A percentile compares a stretch with the other conserved stretches of the same genome.
Evolutionary conservation across 2,888 invertebrate genomes (phyloP).

Genomic region (Nemotelus pantherinus): DNA sequence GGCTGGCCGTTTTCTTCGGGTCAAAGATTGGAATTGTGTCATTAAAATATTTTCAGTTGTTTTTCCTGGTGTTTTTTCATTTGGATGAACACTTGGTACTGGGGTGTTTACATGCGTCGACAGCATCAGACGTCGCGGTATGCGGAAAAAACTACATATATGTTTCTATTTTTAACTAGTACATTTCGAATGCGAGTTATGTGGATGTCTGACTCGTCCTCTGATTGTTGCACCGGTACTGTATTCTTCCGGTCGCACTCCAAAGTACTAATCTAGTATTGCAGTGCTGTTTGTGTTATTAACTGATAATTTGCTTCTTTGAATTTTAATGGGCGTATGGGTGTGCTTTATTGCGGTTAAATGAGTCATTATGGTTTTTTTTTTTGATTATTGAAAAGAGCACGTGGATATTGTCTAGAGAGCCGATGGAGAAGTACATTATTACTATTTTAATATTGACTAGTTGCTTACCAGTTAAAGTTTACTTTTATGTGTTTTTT

Average conservation of each 20-base stretch:
- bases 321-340: constrained; percentile 18
- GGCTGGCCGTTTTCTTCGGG: constrained; percentile 20
- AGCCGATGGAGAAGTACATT: not conserved
- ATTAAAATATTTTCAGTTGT: constrained; percentile 42
- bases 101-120: constrained; percentile 32
- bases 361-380: not conserved
- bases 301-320: constrained; percentile 31
- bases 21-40: constrained; percentile 41
- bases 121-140: constrained; percentile 1
- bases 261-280: not conserved
- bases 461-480: too few relatives aligned
- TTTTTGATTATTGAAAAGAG: too few relatives aligned
- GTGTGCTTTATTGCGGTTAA: constrained; percentile 17
- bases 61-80: constrained; percentile 25
- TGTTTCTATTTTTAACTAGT: constrained; percentile 21
- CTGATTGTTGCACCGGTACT: not conserved
- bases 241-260: constrained; percentile 26
- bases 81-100: constrained; percentile 22
- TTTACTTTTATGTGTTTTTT: too few relatives aligned
- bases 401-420: too few relatives aligned
- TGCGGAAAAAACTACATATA: not conserved
- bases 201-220: not conserved
- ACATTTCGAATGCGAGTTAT: not conserved
- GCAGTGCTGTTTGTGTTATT: constrained; percentile 17
- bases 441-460: not conserved